Percentiles rank a stretch among this genome's conserved stretches.
Evolutionary conservation across 2,113 vertebrate species (phyloP).

Genomic region (Chelonoidis abingdonii): DNA sequence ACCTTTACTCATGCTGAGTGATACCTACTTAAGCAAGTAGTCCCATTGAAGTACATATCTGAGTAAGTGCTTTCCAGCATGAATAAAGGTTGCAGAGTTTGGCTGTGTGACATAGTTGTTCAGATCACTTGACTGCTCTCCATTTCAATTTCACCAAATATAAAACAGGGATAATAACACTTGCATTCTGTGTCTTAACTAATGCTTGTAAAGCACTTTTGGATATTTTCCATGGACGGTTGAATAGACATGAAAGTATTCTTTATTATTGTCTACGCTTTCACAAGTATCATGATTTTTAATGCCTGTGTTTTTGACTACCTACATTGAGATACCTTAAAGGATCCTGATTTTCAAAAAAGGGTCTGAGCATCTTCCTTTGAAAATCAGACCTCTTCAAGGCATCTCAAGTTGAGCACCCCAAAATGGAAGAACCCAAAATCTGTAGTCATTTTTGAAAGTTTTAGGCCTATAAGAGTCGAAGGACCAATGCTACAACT

Average conservation of each 20-base stretch:
- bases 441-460: background rate
- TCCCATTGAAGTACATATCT: background rate
- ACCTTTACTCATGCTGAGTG: background rate
- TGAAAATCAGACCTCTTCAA: background rate
- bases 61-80: conserved; percentile 37
- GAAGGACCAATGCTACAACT: background rate
- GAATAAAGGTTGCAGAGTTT: conserved; percentile 8
- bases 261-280: background rate
- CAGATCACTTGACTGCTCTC: background rate
- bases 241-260: background rate
- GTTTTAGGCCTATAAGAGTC: background rate
- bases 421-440: background rate
- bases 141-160: background rate
- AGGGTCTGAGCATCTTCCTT: background rate
- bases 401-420: background rate
- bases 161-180: background rate
- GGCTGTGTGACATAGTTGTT: background rate
- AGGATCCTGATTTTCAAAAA: background rate
- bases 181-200: background rate
- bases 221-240: background rate
- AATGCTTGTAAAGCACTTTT: background rate
- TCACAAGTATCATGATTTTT: background rate
- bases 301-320: conserved; percentile 20
- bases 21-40: background rate
- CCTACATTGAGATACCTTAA: background rate